Evolutionary conservation across 23 tunicate species (phyloP), one percentile per base, ranked within the genome.

Genomic region (Aplidium turbinatum): DNA sequence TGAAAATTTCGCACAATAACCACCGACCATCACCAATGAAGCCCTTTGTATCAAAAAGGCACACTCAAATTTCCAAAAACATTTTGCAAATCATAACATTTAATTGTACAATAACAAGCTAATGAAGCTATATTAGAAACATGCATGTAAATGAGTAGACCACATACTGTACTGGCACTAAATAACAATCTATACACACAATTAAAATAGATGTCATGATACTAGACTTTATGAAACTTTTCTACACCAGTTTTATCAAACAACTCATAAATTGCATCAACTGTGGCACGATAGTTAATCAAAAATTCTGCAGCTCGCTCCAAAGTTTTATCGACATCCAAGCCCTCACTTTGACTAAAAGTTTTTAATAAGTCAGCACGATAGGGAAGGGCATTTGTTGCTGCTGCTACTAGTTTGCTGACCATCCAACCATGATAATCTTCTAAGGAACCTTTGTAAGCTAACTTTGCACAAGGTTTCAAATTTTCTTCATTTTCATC

Each of bases 401-500:
- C 97, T 5, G 84, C 66, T 30, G 73, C 33, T n/a, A 91, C 90
- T 23, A 91, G 47, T 47, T 85, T 64, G 23, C 78, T 56, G 18
- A 91, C 86, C 32, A 91, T 66, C 91, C 85, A 84, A 16, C 97
- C 97, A 73, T 91, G 97, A 48, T 80, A 91, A 2, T 57, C 31
- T 57, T 91, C 72, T 33, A 91, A 38, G 1, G 97, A 84, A 16
- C 55, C 83, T 48, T 81, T 63, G 38, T 91, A 91, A 3, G 97
- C 97, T 53, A 91, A 13, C n/a, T 47, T 35, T 18, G 91, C 97
- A 65, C 87, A 81, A 50, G 58, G 40, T 73, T 91, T 84, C 0
- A 91, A 39, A 35, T 65, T 84, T 56, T 84, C 86, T 1, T 58
- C 63, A 58, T 82, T 47, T 23, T 66, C 40, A 47, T 82, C 83